Evolutionary conservation across 1,140 invertebrate species (phyloP).

Genomic region (Drosophila busckii): DNA sequence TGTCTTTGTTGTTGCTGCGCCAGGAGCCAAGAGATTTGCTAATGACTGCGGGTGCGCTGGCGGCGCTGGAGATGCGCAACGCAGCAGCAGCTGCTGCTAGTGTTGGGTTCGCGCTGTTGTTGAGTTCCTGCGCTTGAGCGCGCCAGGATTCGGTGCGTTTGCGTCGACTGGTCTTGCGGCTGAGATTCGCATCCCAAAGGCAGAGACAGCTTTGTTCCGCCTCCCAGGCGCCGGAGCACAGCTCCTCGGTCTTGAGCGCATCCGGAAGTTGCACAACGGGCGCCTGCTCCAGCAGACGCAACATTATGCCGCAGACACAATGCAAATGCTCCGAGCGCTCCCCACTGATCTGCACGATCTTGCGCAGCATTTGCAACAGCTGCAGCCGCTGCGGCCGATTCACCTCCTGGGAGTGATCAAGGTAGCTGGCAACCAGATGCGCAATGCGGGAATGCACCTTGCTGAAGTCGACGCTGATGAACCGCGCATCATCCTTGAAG

Average conservation of each 20-base stretch:
- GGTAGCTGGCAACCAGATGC: constrained; percentile 81
- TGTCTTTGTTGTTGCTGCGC: not conserved
- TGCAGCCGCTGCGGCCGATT: constrained; percentile 25
- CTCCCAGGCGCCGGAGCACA: constrained; percentile 81
- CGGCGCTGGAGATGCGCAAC: not conserved
- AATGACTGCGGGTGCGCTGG: not conserved
- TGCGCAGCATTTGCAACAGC: constrained; percentile 48
- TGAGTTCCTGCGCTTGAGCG: constrained; percentile 4
- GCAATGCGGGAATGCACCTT: constrained; percentile 83
- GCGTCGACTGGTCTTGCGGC: constrained; percentile 68
- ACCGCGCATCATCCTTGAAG: constrained; percentile 83
- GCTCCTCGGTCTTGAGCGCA: constrained; percentile 79
- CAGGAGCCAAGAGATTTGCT: not conserved
- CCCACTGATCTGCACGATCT: constrained; percentile 19
- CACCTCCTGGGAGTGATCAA: constrained; percentile 64
- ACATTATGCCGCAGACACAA: constrained; percentile 55
- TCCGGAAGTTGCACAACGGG: constrained; percentile 41
- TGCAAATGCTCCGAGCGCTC: constrained; percentile 59
- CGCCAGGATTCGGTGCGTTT: constrained; percentile 66
- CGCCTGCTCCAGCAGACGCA: constrained; percentile 33
- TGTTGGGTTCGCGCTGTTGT: not conserved
- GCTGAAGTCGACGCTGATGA: constrained; percentile 82
- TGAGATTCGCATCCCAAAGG: constrained; percentile 77
- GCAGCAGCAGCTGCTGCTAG: not conserved
- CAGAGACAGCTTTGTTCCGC: constrained; percentile 78